Evolutionary conservation across 1,140 invertebrate species (phyloP), one percentile per base, ranked within the genome.

Genomic region (Bilobella aurantiaca): DNA sequence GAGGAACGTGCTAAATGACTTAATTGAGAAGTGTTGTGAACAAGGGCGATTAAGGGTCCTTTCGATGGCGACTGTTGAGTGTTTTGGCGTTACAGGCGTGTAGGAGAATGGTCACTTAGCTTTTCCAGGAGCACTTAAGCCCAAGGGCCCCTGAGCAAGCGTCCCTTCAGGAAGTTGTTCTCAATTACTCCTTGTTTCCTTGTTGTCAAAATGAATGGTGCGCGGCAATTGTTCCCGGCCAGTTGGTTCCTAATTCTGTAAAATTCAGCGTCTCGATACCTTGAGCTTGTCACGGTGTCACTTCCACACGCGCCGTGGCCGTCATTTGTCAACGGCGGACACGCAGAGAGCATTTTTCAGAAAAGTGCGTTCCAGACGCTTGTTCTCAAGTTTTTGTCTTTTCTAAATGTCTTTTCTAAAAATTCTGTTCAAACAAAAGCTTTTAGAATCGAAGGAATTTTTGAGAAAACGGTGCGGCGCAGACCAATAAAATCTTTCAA

Each of bases 11-110:
- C 25, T 8, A 23, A 53, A 53, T 53, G 49, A 53, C 49, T 53
- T 53, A 53, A 53, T 53, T 53, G 49, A 53, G 49, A 53, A 53
- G 49, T 53, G 49, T 53, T 53, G 49, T 53, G 49, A 53, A 53
- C 49, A 53, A 53, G 49, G n/a, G 49, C 49, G 49, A 53, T 53
- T 53, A 53, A 53, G 49, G 49, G 23, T 18, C 5, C 5, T 16
- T 8, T 16, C 14, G 49, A 23, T 5, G 21, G 49, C 5, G 49
- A 23, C 49, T 23, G 8, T 12, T 53, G 25, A 53, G 49, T 16
- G 12, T 53, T 53, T 53, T 8, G 23, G 5, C 25, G 49, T 53
- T 5, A 23, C 5, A 53, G 49, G 49, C 49, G 49, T 53, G 49
- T 53, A 12, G 25, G 8, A 53, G 14, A 23, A 53, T 5, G 25